Conservation (phyloP, 2,113 vertebrate species). For the Megaptera novaeangliae region DNA sequence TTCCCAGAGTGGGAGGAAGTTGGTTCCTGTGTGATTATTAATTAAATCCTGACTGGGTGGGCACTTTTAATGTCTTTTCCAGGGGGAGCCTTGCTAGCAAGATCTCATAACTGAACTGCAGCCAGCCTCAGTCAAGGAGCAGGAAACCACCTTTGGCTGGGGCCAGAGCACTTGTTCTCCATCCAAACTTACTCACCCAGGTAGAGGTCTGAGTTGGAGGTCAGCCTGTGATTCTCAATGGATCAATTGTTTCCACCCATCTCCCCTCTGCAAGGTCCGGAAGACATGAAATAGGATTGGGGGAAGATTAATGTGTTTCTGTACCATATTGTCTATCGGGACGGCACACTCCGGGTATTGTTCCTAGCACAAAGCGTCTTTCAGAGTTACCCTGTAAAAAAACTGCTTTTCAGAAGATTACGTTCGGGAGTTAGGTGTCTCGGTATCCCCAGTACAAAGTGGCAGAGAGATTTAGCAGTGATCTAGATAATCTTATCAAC, state of each 20-base stretch:
- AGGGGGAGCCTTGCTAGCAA: background rate
- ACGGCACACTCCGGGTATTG: constrained; percentile 67
- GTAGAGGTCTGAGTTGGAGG: constrained; percentile 75
- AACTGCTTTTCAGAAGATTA: constrained; percentile 37
- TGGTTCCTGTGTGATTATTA: constrained; percentile 43
- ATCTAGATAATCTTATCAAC: constrained; percentile 53
- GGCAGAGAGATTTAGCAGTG: constrained; percentile 44
- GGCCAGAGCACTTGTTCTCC: constrained; percentile 65
- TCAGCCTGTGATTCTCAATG: constrained; percentile 76
- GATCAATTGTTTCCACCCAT: constrained; percentile 73
- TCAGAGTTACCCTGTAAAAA: constrained; percentile 59
- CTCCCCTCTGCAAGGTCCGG: constrained; percentile 64
- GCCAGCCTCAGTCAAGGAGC: constrained; percentile 67
- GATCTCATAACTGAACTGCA: constrained; percentile 31
- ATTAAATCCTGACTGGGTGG: constrained; percentile 38
- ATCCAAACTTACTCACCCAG: constrained; percentile 78
- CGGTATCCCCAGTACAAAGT: background rate
- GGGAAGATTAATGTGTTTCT: constrained; percentile 65
- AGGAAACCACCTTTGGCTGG: constrained; percentile 74
- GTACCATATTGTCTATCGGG: constrained; percentile 61
- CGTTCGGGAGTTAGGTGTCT: constrained; percentile 54
- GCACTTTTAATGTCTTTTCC: constrained; percentile 20
- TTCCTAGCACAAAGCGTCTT: constrained; percentile 68
- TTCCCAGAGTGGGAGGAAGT: constrained; percentile 8
- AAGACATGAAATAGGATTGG: constrained; percentile 76